Base-by-base conservation (phyloP, 1,140 invertebrate genomes). In the Kradibia gibbosae region DNA sequence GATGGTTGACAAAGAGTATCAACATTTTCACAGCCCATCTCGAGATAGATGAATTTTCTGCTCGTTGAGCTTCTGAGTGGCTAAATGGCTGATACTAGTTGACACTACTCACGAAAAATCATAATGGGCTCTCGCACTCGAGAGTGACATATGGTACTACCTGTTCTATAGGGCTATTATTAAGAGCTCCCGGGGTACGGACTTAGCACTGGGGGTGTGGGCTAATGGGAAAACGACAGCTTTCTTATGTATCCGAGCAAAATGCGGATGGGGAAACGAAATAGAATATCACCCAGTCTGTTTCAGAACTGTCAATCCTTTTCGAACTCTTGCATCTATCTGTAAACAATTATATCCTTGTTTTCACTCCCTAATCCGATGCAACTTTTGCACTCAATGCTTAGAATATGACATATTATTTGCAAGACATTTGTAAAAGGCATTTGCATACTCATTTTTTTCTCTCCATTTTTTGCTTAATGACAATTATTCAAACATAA, bases 301-400 rank as follows among this genome's bases (percentile, higher is more conserved):
- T 31, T 67, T 67, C 34, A 67, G 11, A 67, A 11, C 62, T 67
- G 17, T 39, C 17, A 67, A 36, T 67, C 62, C 28, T 67, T 67
- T 39, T 22, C 4, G 1, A 67, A 22, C 34, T 67, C 20, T 34
- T 65, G 4, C 17, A 11, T 62, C 25, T 28, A 31, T 36, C 0
- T 65, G 3, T 65, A 31, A 15, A 13, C 22, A 36, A 5, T 67
- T 62, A 3, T 34, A 25, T 62, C 28, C 15, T 62, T 15, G 4
- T 62, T 11, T 11, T 13, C 34, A 34, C 60, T 62, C 28, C 17
- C 60, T 36, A 62, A n/a, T n/a, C 10, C 10, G 4, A n/a, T 55
- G 10, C 22, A 55, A n/a, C 10, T 11, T 55, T 1, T n/a, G 4
- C 3, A 5, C 11, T 25, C 53, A 55, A 3, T 10, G 3, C 2